Evolutionary conservation across 1,140 invertebrate species (phyloP), one percentile per base, ranked within the genome.

Genomic region (Saccostrea glomerata): DNA sequence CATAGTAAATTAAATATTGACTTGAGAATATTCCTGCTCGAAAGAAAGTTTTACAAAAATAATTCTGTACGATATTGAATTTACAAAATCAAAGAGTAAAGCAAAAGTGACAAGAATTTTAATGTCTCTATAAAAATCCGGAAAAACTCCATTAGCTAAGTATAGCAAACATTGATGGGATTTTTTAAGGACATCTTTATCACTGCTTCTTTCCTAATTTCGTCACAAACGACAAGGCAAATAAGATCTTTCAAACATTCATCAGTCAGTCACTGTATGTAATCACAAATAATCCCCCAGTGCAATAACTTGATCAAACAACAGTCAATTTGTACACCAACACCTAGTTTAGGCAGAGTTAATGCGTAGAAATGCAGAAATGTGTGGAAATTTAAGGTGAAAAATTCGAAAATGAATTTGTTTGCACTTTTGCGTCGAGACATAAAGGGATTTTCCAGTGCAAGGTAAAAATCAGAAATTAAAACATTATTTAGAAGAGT

Each of bases 281-380:
- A 77, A 77, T 77, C 70, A 23, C 70, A 77, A 77, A 77, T 77
- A 77, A 77, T 15, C 25, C 70, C 70, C 70, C 70, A 36, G 25
- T 77, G 70, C 70, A 77, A 77, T 77, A 77, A 36, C 70, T 77
- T 77, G 70, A 77, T 77, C 70, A 77, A 77, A 77, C 70, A 77
- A 30, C 70, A 77, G 70, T 77, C 70, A 77, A 77, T 77, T 77
- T 77, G 25, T 13, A 25, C 23, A 77, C 70, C 70, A 77, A 77
- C 70, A 77, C 70, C 70, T 77, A 77, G 70, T 77, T 77, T 77
- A 13, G 70, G 25, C 70, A 77, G 70, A 77, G 70, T 77, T 77
- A 77, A 77, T 77, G 70, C 70, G 25, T 77, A 25, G 70, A 77
- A 77, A 77, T 77, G 70, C 70, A 77, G 70, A 25, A 30, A 77